Evolutionary conservation across 2,888 invertebrate species (phyloP), one percentile per base, ranked within the genome.

Genomic region (Ophraella communa): DNA sequence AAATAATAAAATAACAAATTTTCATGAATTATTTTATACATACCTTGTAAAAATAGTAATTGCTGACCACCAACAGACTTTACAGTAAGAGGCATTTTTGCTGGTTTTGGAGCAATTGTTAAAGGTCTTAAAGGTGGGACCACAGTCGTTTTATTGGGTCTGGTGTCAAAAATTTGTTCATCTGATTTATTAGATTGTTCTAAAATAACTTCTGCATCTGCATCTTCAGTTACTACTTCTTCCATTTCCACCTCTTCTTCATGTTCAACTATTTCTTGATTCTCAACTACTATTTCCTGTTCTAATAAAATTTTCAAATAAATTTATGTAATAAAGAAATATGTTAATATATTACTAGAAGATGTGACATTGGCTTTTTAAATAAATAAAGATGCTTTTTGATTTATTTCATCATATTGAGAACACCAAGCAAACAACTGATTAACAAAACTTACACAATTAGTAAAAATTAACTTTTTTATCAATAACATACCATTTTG

Each of bases 21-120:
- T n/a, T n/a, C n/a, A n/a, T n/a, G n/a, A n/a, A n/a, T n/a, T n/a
- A n/a, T n/a, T n/a, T n/a, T 27, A 35, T 20, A 58, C 17, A 55
- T 67, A 78, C 82, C 80, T 76, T 85, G 85, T 17, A 86, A 74
- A 39, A 83, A 78, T 18, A 85, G 72, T 52, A 86, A 76, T 67
- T 84, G 83, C 39, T 85, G 85, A 61, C 84, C 84, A 1, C 81
- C 73, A 17, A 79, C 73, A 5, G 80, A 78, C 71, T 82, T 81
- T 27, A 82, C 72, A 20, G 81, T 69, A 23, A 82, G 74, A 4
- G 81, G 81, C 21, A 81, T 71, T 71, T 78, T 78, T 10, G 77
- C 65, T 42, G 79, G 77, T 69, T 80, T 74, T 24, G 80, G 81
- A 33, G 80, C 79, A n/a, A 80, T 77, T 10, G 77, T 78, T 27